These are phyloP conservation scores for Eupithecia exiguata DNA, from an alignment of 2,888 invertebrate species.

Conservation along the genomic window DNA sequence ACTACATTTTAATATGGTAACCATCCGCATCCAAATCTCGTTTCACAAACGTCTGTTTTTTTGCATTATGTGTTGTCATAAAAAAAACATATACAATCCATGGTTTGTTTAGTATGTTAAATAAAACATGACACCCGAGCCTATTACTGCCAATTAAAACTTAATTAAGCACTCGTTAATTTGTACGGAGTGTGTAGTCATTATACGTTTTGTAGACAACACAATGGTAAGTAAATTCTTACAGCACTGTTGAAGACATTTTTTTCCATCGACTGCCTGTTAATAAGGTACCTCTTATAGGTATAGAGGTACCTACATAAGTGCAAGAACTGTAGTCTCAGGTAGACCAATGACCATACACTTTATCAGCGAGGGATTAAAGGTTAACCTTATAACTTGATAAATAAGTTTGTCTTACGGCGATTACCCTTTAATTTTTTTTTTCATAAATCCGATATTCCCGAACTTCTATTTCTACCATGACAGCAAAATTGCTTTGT, in stretches of 20 bases:
- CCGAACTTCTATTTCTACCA: not conserved
- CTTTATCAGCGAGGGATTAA: not conserved
- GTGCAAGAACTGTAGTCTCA: not conserved
- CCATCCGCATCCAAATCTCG: too few relatives aligned
- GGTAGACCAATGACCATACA: not conserved
- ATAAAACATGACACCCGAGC: conserved; percentile 42
- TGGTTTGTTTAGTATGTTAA: conserved; percentile 1
- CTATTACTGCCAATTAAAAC: conserved; percentile 66
- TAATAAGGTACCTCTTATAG: not conserved
- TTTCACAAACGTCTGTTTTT: too few relatives aligned
- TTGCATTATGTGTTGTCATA: not conserved
- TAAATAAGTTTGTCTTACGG: not conserved
- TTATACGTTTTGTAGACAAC: conserved; percentile 25
- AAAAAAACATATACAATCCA: not conserved
- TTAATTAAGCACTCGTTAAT: conserved; percentile 63
- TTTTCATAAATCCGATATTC: not conserved
- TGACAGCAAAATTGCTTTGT: not conserved
- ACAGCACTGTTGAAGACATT: not conserved
- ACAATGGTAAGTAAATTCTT: conserved; percentile 1
- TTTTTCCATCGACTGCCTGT: not conserved
- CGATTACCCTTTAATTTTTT: not conserved
- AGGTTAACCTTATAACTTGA: not conserved
- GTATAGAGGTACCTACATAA: not conserved
- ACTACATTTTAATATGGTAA: too few relatives aligned
- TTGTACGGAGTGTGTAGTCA: conserved; percentile 48